phyloP scores from a whole-genome alignment of 1,140 invertebrate genomes.

The Littorina saxatilis region DNA sequence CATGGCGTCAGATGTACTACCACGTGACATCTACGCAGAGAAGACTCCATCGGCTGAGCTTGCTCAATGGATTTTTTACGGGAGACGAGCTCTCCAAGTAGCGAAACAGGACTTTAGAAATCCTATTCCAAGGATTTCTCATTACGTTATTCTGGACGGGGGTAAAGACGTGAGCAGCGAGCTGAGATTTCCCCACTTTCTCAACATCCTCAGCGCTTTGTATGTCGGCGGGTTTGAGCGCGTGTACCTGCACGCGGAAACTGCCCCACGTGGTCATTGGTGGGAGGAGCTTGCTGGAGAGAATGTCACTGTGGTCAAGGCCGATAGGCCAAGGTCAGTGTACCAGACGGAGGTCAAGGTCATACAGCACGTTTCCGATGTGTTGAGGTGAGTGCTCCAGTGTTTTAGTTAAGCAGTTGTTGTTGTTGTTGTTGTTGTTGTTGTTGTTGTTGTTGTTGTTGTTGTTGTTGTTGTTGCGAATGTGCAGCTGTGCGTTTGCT shows the following conservation, averaged over 20 bases:
- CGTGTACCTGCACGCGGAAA: constrained; percentile 32
- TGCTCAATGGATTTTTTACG: constrained; percentile 38
- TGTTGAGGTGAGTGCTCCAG: background rate
- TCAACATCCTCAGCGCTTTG: constrained; percentile 33
- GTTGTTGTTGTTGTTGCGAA: too few relatives aligned
- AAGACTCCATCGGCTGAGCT: constrained; percentile 26
- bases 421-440: too few relatives aligned
- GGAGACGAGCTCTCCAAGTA: background rate
- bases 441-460: too few relatives aligned
- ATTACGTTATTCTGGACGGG: constrained; percentile 21
- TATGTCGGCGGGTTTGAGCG: constrained; percentile 31
- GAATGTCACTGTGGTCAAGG: constrained; percentile 32
- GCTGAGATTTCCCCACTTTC: background rate
- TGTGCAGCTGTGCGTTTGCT: too few relatives aligned
- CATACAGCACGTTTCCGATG: constrained; percentile 3
- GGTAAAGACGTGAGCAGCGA: background rate
- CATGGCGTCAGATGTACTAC: too few relatives aligned
- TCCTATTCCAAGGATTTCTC: constrained; percentile 34
- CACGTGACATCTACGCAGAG: constrained; percentile 30
- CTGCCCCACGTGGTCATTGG: constrained; percentile 24
- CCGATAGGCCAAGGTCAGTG: background rate
- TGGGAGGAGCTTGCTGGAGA: constrained; percentile 29
- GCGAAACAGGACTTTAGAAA: background rate
- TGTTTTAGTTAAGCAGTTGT: too few relatives aligned
- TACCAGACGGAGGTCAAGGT: background rate